A percentile compares a stretch with the other conserved stretches of the same genome.
phyloP scores from a whole-genome alignment of 2,113 vertebrate species.

The Menura novaehollandiae region DNA sequence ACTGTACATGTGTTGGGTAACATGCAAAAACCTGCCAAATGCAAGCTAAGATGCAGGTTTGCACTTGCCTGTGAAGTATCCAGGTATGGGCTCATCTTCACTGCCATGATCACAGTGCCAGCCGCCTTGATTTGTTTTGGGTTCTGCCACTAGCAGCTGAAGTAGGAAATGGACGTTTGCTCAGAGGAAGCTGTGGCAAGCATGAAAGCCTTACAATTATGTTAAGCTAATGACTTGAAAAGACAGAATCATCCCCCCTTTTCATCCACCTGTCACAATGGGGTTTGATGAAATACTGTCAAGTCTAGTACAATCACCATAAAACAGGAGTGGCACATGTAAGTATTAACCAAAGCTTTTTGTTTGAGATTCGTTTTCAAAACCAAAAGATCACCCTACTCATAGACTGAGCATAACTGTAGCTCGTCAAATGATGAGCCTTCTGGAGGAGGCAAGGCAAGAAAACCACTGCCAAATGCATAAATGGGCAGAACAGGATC shows the following conservation, averaged over 20 bases:
- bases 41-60: not conserved
- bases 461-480: not conserved
- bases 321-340: not conserved
- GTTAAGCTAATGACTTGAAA: not conserved
- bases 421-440: not conserved
- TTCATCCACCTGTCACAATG: not conserved
- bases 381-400: not conserved
- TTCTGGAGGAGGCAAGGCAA: not conserved
- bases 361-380: not conserved
- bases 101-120: not conserved
- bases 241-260: not conserved
- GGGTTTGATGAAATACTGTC: not conserved
- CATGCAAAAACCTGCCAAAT: not conserved
- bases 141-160: not conserved
- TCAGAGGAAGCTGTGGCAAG: not conserved
- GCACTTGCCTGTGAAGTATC: not conserved
- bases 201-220: not conserved
- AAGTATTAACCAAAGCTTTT: not conserved
- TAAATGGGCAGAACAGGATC: not conserved
- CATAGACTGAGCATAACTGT: accelerated
- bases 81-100: not conserved
- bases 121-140: not conserved
- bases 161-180: not conserved
- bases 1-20: accelerated
- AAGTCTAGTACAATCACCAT: not conserved